Evolutionary conservation across 2,888 invertebrate species (phyloP).

Genomic region (Acleris laterana): DNA sequence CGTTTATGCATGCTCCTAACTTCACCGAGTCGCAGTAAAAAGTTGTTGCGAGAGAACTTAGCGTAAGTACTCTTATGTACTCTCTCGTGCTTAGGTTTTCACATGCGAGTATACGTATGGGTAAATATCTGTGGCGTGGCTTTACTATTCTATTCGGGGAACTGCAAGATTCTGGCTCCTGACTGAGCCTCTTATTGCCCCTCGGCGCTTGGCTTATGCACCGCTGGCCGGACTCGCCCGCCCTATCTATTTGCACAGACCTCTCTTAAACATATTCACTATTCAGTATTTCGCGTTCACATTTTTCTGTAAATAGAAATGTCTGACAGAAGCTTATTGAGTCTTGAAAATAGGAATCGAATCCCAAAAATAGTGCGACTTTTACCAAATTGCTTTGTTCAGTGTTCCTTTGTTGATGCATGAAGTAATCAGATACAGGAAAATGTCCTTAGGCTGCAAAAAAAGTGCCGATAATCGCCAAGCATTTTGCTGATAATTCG

Average conservation of each 20-base stretch:
- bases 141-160: constrained; percentile 33
- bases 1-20: constrained; percentile 36
- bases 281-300: constrained; percentile 29
- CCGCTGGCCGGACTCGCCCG: constrained; percentile 45
- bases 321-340: constrained; percentile 12
- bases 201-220: constrained; percentile 55
- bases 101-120: constrained; percentile 13
- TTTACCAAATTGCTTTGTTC: too few relatives aligned
- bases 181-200: constrained; percentile 67
- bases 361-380: background rate
- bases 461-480: too few relatives aligned
- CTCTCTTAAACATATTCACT: constrained; percentile 39
- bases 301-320: constrained; percentile 22
- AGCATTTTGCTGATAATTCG: too few relatives aligned
- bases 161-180: constrained; percentile 42
- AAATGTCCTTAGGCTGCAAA: too few relatives aligned
- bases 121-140: constrained; percentile 28
- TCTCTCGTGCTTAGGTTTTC: constrained; percentile 18
- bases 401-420: too few relatives aligned
- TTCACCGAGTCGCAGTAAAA: constrained; percentile 32
- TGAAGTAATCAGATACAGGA: too few relatives aligned
- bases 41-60: constrained; percentile 35
- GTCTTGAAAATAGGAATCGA: background rate
- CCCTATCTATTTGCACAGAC: constrained; percentile 71
- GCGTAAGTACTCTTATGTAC: constrained; percentile 29